Conservation (phyloP, 2,797 vertebrate genomes). For the Notolabrus celidotus region DNA sequence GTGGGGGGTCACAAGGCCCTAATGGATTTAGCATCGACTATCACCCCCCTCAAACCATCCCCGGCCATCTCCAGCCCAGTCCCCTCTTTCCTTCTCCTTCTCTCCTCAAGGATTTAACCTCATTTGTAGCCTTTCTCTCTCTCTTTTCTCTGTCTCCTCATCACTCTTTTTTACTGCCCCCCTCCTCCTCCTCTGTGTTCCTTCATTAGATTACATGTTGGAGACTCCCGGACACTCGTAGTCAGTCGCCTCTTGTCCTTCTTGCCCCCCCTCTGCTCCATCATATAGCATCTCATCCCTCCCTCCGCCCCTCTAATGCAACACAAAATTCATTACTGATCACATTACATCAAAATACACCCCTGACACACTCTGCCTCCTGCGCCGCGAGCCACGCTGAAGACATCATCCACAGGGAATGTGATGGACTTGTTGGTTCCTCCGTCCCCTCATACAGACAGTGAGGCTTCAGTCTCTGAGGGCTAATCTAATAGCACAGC, state of each 20-base stretch:
- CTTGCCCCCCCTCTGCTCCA: slow-evolving; percentile 81
- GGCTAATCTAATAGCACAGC: slow-evolving; percentile 75
- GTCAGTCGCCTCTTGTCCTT: slow-evolving; percentile 97
- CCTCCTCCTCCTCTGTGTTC: slow-evolving; percentile 82
- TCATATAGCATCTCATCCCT: slow-evolving; percentile 81
- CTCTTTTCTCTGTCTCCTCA: slow-evolving; percentile 81
- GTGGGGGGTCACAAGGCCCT: slow-evolving; percentile 92
- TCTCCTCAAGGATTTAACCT: slow-evolving; percentile 68
- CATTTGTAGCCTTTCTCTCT: slow-evolving; percentile 78
- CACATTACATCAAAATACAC: slow-evolving; percentile 97
- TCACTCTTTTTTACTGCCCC: slow-evolving; percentile 53
- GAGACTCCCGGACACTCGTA: slow-evolving; percentile 97
- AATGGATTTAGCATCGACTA: slow-evolving; percentile 99
- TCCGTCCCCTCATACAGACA: slow-evolving; percentile 65
- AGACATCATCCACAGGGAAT: slow-evolving; percentile 87
- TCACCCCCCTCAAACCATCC: slow-evolving; percentile 87
- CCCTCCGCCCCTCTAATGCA: slow-evolving; percentile 90
- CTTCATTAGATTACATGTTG: slow-evolving; percentile 96
- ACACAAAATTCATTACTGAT: slow-evolving; percentile 99
- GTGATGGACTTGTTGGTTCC: slow-evolving; percentile 69
- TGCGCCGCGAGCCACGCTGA: slow-evolving; percentile 84
- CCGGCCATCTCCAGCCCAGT: slow-evolving; percentile 81
- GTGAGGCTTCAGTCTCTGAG: slow-evolving; percentile 64
- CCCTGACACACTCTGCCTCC: slow-evolving; percentile 59
- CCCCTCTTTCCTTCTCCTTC: slow-evolving; percentile 68